Conservation (phyloP, 2,113 vertebrate species). For the Oryzias curvinotus region DNA sequence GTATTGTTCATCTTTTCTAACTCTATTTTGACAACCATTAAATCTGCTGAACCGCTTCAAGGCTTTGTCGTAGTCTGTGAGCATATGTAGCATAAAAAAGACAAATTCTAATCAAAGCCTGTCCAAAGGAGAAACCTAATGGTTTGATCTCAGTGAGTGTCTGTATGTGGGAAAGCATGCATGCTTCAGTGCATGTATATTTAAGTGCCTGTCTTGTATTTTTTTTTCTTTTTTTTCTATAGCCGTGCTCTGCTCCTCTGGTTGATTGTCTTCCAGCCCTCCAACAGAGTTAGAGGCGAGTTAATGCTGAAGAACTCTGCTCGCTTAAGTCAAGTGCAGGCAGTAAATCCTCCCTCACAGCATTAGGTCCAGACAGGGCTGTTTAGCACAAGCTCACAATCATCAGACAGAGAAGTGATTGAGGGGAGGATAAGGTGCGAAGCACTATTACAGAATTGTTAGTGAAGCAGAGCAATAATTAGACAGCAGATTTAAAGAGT, state of each 20-base stretch:
- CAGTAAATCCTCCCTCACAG: slow-evolving; percentile 69
- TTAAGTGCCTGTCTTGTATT: slow-evolving; percentile 45
- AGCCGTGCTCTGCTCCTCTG: slow-evolving; percentile 36
- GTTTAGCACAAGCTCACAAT: slow-evolving; percentile 64
- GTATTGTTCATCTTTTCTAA: slow-evolving; percentile 9
- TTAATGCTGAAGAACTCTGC: slow-evolving; percentile 43
- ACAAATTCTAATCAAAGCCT: slow-evolving; percentile 30
- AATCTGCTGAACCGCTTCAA: slow-evolving; percentile 4
- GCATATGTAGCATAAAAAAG: slow-evolving; percentile 30
- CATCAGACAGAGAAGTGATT: slow-evolving; percentile 61
- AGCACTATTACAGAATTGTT: slow-evolving; percentile 61
- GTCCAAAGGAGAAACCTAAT: slow-evolving; percentile 16
- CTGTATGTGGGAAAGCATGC: slow-evolving; percentile 4
- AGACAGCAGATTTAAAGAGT: slow-evolving; percentile 44
- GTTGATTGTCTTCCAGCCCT: slow-evolving; percentile 48
- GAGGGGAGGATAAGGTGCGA: slow-evolving; percentile 58
- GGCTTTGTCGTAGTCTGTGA: slow-evolving; percentile 18
- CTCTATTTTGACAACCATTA: slow-evolving; percentile 4
- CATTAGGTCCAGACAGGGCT: slow-evolving; percentile 60
- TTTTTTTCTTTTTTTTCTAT: slow-evolving; percentile 61
- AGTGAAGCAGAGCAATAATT: slow-evolving; percentile 62
- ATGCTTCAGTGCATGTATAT: slow-evolving; percentile 39
- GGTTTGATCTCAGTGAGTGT: background rate
- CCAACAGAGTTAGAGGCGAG: slow-evolving; percentile 46
- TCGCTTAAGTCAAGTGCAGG: slow-evolving; percentile 53